A percentile compares a stretch with the other conserved stretches of the same genome.
These are phyloP conservation scores for Lycaon pictus DNA, from an alignment of 2,113 vertebrate species.

Conservation along the genomic window DNA sequence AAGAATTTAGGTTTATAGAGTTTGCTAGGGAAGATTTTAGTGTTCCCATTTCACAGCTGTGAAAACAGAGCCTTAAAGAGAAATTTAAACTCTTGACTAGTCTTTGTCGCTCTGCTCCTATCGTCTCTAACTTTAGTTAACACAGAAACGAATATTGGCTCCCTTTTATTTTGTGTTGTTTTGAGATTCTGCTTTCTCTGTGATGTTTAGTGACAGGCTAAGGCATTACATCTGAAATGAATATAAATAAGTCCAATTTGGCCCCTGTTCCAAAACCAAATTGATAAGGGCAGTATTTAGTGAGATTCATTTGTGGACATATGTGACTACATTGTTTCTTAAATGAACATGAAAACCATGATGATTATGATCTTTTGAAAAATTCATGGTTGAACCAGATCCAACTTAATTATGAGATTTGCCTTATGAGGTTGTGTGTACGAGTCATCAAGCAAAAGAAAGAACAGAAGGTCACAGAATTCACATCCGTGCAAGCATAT, in stretches of 20 bases:
- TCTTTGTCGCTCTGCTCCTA: neutral
- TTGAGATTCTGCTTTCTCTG: conserved; percentile 67
- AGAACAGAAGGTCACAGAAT: conserved; percentile 80
- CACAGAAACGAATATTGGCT: neutral
- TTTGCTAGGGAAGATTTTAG: neutral
- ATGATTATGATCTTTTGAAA: conserved; percentile 78
- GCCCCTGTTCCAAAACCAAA: conserved; percentile 66
- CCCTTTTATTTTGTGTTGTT: conserved; percentile 57
- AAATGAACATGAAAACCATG: conserved; percentile 73
- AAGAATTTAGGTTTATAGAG: neutral
- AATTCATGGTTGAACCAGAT: conserved; percentile 78
- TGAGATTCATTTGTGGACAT: conserved; percentile 69
- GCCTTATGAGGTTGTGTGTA: conserved; percentile 75
- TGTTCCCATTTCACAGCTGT: conserved; percentile 14
- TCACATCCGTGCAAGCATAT: conserved; percentile 45
- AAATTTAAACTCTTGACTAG: neutral
- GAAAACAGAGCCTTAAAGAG: conserved; percentile 15
- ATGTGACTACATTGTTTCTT: conserved; percentile 75
- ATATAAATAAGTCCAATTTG: conserved; percentile 71
- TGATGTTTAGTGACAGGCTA: conserved; percentile 55
- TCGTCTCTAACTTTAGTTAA: conserved; percentile 18
- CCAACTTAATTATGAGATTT: conserved; percentile 80
- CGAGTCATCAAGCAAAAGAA: conserved; percentile 75
- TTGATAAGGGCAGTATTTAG: conserved; percentile 66
- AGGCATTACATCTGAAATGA: conserved; percentile 74